Base-by-base conservation (phyloP, 2,888 invertebrate genomes). In the Lasioglossum vierecki region DNA sequence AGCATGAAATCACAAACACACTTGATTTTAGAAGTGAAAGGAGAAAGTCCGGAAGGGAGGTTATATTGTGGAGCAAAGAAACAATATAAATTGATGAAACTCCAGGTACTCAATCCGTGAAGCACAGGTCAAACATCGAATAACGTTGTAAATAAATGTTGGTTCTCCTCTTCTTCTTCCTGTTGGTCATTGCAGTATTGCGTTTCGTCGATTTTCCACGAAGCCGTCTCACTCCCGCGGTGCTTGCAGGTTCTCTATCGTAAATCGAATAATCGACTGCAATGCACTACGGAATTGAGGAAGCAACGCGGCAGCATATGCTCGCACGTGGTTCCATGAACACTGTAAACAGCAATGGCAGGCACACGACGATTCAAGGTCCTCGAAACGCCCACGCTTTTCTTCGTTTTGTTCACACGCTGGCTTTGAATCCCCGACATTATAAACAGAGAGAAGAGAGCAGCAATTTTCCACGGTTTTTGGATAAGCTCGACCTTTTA, bases 261-360 rank as follows among this genome's bases (percentile, higher is more conserved):
- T 91, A 95, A 95, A 95, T 95, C 95, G 95, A 96, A 92, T 95
- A 96, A 93, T 95, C 97, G 97, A 98, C 98, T 98, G 98, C 98
- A 98, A 98, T 98, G 98, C 98, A 98, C 98, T 98, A 98, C 98
- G 98, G 98, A 98, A 98, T 98, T 98, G 98, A 98, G 96, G 97
- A 95, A 96, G 96, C 96, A 96, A 96, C 96, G 96, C 96, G 96
- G 95, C 94, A 79, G 75, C 35, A 35, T n/a, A 30, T 3, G 68
- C 39, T 39, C 75, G 26, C 30, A 53, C 35, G 30, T 63, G 63
- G 63, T 63, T 63, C 63, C 30, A 3, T 30, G 63, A 63, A 35
- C 63, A 8, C 30, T 18, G 8, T 18, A 18, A 63, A 8, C 63
- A 63, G 63, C 63, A 63, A n/a, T 39, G 35, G n/a, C 30, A 44